These are phyloP conservation scores for Oreochromis niloticus DNA, from an alignment of 2,113 vertebrate genomes.

Conservation along the genomic window DNA sequence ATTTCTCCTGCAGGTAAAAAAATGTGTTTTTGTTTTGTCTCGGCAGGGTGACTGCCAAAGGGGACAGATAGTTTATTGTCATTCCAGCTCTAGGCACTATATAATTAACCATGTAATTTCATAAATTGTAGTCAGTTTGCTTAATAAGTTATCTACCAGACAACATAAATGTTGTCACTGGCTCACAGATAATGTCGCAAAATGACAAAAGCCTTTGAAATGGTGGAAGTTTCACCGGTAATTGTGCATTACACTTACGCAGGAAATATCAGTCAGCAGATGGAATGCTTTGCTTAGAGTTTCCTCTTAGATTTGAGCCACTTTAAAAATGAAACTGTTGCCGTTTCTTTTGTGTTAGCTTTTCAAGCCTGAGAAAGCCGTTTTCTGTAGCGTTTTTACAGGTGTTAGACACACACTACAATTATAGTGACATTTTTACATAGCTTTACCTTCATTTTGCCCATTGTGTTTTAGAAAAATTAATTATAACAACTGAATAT, in stretches of 20 bases:
- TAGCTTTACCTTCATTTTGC: not conserved
- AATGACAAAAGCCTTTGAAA: not conserved
- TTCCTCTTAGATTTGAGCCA: not conserved
- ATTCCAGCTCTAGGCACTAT: constrained; percentile 18
- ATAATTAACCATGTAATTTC: constrained; percentile 52
- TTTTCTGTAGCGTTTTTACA: not conserved
- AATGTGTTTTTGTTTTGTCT: not conserved
- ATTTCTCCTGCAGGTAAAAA: not conserved
- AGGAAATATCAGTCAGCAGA: not conserved
- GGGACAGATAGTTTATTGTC: constrained; percentile 17
- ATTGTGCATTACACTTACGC: not conserved
- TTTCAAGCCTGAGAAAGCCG: not conserved
- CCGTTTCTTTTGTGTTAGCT: not conserved
- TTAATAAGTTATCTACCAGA: constrained; percentile 39
- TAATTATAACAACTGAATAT: not conserved
- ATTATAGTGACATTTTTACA: not conserved
- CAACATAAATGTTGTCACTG: constrained; percentile 8
- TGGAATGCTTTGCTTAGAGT: not conserved
- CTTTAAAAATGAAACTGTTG: not conserved
- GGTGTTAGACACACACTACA: not conserved
- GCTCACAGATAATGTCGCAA: constrained; percentile 17
- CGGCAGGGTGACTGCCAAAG: not conserved
- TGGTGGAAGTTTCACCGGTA: not conserved
- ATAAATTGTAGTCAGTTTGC: constrained; percentile 21
- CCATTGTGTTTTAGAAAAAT: not conserved